Evolutionary conservation across 2,888 invertebrate genomes (phyloP), one percentile per base, ranked within the genome.

Genomic region (Subacronicta megacephala): DNA sequence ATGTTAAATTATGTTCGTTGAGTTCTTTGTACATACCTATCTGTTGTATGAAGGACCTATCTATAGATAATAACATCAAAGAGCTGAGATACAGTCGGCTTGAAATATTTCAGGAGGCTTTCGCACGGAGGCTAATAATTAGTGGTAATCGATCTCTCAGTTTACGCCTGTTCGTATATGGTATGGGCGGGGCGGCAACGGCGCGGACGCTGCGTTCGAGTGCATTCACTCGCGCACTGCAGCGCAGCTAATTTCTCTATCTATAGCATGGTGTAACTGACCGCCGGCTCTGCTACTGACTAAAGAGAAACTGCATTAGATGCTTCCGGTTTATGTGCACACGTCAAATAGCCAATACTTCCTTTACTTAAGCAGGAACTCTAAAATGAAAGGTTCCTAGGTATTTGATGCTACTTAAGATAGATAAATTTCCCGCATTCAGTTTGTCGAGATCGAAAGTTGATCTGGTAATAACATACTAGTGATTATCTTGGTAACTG

Each of bases 201-300:
- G 62, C 67, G 62, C 61, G 42, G 74, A 60, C 75, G 68, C 80
- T 70, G 75, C 79, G 69, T 69, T 67, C 68, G 85, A 88, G 91
- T 89, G 90, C 92, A 86, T 90, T 92, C 90, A 90, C 92, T 89
- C 85, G 82, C 78, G 78, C 84, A 87, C 87, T 84, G 86, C 86
- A 84, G 84, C 80, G 80, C 86, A 80, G 86, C 90, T 93, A 93
- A 93, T 93, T 94, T 92, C 92, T 93, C 93, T 94, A 94, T 93
- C 92, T 93, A 92, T 93, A 93, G 93, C 88, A 82, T 87, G 89
- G 90, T 84, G 89, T 94, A 90, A 93, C 88, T 93, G 94, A 93
- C 93, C 93, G 90, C 75, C 70, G 79, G 80, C 84, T 88, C 72
- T 68, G 87, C 85, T 87, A 81, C 84, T 51, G 72, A 81, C 87